phyloP scores from a whole-genome alignment of 2,797 vertebrate genomes.

The Micromesistius poutassou region DNA sequence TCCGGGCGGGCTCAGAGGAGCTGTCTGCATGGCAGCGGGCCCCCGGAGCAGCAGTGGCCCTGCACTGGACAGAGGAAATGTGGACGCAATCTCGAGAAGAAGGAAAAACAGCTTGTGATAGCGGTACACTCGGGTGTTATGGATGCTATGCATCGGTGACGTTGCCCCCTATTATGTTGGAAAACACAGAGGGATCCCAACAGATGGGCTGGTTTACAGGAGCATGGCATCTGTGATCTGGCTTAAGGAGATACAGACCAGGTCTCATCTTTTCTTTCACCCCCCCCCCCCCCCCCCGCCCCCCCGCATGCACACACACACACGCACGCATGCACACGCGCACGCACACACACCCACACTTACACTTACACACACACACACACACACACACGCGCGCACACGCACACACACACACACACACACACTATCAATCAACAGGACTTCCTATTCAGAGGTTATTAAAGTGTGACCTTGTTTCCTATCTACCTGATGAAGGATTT shows the following conservation, averaged over 20 bases:
- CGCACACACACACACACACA: slow-evolving; percentile 1
- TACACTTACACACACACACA: background rate
- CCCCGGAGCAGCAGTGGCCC: background rate
- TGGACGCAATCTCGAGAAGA: background rate
- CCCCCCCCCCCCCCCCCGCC: background rate
- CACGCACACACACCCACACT: background rate
- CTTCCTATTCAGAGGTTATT: slow-evolving; percentile 21
- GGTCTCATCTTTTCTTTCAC: background rate
- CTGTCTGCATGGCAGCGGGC: background rate
- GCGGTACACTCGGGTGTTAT: too few relatives aligned
- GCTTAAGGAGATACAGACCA: background rate
- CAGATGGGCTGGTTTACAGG: background rate
- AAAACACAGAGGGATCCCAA: background rate
- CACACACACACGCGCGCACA: background rate
- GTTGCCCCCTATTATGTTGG: background rate
- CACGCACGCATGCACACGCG: background rate
- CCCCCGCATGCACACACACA: background rate
- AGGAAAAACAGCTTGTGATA: background rate
- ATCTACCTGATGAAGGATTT: slow-evolving; percentile 26
- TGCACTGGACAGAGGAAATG: background rate
- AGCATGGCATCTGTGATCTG: background rate
- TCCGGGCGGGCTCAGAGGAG: slow-evolving; percentile 9
- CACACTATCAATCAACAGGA: slow-evolving; percentile 6
- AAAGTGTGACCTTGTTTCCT: slow-evolving; percentile 35
- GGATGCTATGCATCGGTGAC: too few relatives aligned